Percentiles rank a stretch among this genome's conserved stretches.
phyloP scores from a whole-genome alignment of 35 echinoderm and acorn worm genomes.

The Ophioderma brevispina region DNA sequence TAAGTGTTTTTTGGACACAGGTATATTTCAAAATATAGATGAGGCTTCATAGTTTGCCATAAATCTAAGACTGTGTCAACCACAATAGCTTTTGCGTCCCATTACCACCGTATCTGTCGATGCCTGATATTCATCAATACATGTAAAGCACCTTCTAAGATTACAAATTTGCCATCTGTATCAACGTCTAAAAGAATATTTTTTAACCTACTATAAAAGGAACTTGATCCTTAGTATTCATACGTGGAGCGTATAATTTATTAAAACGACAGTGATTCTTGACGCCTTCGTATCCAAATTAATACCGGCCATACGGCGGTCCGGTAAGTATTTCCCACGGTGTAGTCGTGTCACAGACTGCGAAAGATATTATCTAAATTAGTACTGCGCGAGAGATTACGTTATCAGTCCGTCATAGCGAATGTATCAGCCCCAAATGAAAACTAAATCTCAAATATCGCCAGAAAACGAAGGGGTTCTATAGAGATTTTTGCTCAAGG shows the following conservation, averaged over 20 bases:
- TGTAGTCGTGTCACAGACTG: too few relatives aligned
- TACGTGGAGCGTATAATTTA: not conserved
- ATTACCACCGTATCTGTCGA: not conserved
- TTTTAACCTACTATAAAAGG: not conserved
- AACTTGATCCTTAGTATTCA: not conserved
- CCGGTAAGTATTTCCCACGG: too few relatives aligned
- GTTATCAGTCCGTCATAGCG: too few relatives aligned
- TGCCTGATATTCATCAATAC: not conserved
- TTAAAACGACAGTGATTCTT: not conserved
- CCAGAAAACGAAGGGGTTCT: too few relatives aligned
- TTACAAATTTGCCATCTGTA: not conserved
- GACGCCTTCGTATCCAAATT: not conserved
- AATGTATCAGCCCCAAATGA: too few relatives aligned
- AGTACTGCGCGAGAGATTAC: too few relatives aligned
- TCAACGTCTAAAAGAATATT: not conserved
- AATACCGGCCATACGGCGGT: too few relatives aligned
- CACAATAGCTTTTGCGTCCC: not conserved
- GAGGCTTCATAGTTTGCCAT: not conserved
- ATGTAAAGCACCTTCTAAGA: constrained; percentile 15
- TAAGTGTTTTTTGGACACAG: not conserved
- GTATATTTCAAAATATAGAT: constrained; percentile 13
- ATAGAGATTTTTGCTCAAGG: too few relatives aligned
- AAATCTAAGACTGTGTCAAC: not conserved
- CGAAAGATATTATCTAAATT: too few relatives aligned
- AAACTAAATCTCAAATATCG: too few relatives aligned